phyloP scores from a whole-genome alignment of 2,888 invertebrate genomes.

The Pristionchus maxplancki region DNA sequence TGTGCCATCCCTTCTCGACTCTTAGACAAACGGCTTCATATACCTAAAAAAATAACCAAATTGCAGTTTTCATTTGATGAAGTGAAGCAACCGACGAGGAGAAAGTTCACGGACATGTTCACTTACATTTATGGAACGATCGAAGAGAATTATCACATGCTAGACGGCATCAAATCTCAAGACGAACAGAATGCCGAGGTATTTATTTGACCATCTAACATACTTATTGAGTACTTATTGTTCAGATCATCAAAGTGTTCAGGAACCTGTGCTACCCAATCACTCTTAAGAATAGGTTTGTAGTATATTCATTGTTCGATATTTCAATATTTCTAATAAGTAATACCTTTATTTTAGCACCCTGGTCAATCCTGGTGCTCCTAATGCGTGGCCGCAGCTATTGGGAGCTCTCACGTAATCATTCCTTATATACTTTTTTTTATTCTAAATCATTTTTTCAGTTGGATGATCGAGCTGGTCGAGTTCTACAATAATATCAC shows the following conservation, averaged over 20 bases:
- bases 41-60: no score
- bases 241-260: slow-evolving; percentile 39
- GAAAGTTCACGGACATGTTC: neutral
- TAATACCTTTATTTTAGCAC: neutral
- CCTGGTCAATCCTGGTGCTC: slow-evolving; percentile 2
- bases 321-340: no score
- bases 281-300: slow-evolving; percentile 29
- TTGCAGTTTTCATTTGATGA: neutral
- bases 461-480: slow-evolving; percentile 28
- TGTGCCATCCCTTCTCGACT: no score
- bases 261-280: neutral
- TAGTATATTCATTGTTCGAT: neutral
- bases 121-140: slow-evolving; percentile 21
- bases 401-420: slow-evolving; percentile 43
- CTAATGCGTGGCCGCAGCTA: slow-evolving; percentile 46
- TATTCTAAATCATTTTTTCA: neutral
- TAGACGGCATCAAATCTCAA: neutral
- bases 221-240: no score
- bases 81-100: slow-evolving; percentile 10
- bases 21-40: no score
- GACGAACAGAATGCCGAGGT: slow-evolving; percentile 44
- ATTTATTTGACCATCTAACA: no score
- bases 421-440: neutral
- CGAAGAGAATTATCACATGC: neutral
- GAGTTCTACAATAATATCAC: neutral